phyloP scores from a whole-genome alignment of 2,888 invertebrate genomes.

The Beris chalybata region DNA sequence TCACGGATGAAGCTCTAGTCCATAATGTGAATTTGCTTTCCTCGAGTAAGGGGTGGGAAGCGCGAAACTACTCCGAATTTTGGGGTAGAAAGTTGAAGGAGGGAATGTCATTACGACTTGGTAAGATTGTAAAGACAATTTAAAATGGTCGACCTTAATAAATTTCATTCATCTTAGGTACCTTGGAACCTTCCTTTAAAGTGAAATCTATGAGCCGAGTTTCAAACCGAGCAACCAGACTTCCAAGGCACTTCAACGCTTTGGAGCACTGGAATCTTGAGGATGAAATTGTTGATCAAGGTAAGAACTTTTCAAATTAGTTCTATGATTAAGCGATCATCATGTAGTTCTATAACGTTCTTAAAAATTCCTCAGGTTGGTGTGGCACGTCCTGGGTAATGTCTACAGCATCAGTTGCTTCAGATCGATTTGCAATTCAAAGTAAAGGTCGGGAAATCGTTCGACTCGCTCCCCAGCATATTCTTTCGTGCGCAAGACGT shows the following conservation, averaged over 20 bases:
- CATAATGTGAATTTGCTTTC: slow-evolving; percentile 65
- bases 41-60: slow-evolving; percentile 69
- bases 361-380: slow-evolving; percentile 55
- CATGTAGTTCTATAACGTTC: too few species aligned
- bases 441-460: slow-evolving; percentile 76
- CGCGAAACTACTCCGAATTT: slow-evolving; percentile 80
- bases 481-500: slow-evolving; percentile 81
- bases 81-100: slow-evolving; percentile 81
- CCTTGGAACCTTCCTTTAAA: slow-evolving; percentile 52
- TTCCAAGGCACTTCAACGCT: slow-evolving; percentile 78
- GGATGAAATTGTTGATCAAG: slow-evolving; percentile 71
- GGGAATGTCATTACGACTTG: slow-evolving; percentile 75
- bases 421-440: slow-evolving; percentile 82
- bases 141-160: background rate
- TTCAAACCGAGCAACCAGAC: slow-evolving; percentile 47
- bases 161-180: slow-evolving; percentile 41
- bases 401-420: slow-evolving; percentile 78
- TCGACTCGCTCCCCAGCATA: slow-evolving; percentile 78
- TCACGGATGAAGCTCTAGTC: slow-evolving; percentile 73
- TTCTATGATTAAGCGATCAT: background rate
- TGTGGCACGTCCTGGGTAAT: slow-evolving; percentile 93
- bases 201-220: slow-evolving; percentile 54
- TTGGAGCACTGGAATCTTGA: slow-evolving; percentile 75
- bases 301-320: slow-evolving; percentile 55
- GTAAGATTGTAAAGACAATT: slow-evolving; percentile 52